A percentile compares a stretch with the other conserved stretches of the same genome.
These are phyloP conservation scores for Urocynchramus pylzowi DNA, from an alignment of 2,113 vertebrate genomes.

Conservation along the genomic window DNA sequence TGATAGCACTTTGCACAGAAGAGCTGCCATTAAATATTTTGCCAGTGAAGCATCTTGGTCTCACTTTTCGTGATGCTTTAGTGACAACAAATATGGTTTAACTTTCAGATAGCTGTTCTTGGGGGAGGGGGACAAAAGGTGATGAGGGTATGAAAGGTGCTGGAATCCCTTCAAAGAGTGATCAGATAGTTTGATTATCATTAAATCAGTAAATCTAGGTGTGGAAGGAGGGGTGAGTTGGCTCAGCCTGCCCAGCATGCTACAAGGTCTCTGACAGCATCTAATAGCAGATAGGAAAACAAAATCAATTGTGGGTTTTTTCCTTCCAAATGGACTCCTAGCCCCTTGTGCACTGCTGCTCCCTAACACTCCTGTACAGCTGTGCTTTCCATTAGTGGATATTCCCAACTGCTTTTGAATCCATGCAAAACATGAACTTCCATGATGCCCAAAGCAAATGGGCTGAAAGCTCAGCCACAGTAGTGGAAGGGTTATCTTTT, in stretches of 20 bases:
- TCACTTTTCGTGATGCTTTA: background rate
- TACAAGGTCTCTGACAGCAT: background rate
- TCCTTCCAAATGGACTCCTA: background rate
- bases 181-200: background rate
- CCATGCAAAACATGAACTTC: background rate
- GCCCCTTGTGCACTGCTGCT: background rate
- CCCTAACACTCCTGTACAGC: background rate
- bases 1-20: background rate
- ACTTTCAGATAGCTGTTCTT: background rate
- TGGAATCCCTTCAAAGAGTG: background rate
- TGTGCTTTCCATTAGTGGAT: background rate
- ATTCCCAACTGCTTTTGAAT: background rate
- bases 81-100: background rate
- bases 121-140: background rate
- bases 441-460: rapidly evolving
- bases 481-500: background rate
- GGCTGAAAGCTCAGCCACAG: background rate
- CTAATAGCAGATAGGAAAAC: background rate
- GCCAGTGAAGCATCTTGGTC: background rate
- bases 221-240: background rate
- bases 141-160: background rate
- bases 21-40: background rate
- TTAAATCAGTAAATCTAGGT: background rate
- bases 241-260: background rate
- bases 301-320: background rate